These are phyloP conservation scores for Limnephilus auricula DNA, from an alignment of 2,888 invertebrate species.

Conservation along the genomic window DNA sequence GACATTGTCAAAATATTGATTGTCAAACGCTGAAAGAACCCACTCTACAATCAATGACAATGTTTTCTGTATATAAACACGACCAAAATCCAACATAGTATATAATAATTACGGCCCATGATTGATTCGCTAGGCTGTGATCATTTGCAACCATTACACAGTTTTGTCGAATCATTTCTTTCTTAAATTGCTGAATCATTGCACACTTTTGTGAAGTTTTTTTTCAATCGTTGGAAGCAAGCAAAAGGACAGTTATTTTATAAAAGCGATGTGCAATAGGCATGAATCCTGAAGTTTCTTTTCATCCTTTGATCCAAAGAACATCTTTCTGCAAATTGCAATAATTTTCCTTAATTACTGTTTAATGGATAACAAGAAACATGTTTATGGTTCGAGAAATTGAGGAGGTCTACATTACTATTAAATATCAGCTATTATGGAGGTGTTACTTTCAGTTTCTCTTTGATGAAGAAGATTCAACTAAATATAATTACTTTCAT, in stretches of 20 bases:
- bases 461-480: not conserved
- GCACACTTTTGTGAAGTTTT: not conserved
- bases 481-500: not conserved
- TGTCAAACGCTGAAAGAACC: slow-evolving; percentile 22
- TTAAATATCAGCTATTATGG: not conserved
- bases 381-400: slow-evolving; percentile 41
- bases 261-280: slow-evolving; percentile 16
- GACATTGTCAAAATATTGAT: slow-evolving; percentile 64
- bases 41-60: slow-evolving; percentile 34
- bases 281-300: slow-evolving; percentile 17
- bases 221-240: not conserved
- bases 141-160: slow-evolving; percentile 14
- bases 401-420: not conserved
- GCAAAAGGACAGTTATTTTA: not conserved
- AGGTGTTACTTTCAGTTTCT: not conserved
- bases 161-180: not conserved
- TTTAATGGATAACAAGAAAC: slow-evolving; percentile 24
- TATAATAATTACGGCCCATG: slow-evolving; percentile 27
- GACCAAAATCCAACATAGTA: slow-evolving; percentile 8
- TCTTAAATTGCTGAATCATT: slow-evolving; percentile 4
- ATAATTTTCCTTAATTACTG: slow-evolving; percentile 16
- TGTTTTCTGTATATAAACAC: slow-evolving; percentile 7
- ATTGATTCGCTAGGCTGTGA: slow-evolving; percentile 17
- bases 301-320: slow-evolving; percentile 6
- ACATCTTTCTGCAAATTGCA: slow-evolving; percentile 5